phyloP scores from a whole-genome alignment of 2,797 vertebrate genomes.

The Pampus argenteus region DNA sequence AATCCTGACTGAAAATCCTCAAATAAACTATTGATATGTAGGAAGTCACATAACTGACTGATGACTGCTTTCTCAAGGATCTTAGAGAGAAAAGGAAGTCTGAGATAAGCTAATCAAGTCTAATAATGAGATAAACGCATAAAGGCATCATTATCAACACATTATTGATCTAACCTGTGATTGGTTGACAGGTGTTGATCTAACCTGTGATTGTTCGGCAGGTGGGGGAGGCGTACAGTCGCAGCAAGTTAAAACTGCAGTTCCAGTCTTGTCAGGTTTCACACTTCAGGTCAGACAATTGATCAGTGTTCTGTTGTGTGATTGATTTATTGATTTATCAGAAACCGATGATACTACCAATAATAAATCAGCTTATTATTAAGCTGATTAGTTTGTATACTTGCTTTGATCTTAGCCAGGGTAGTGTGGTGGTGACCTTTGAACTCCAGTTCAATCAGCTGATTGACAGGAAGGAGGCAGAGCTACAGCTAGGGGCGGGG shows the following conservation, averaged over 20 bases:
- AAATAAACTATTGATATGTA: no score
- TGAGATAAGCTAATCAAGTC: no score
- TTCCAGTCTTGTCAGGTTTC: constrained; percentile 72
- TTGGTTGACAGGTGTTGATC: neutral
- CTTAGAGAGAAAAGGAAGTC: no score
- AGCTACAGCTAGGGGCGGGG: constrained; percentile 65
- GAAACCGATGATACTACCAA: neutral
- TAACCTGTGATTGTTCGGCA: constrained; percentile 60
- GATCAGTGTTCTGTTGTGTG: neutral
- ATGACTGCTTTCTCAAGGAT: no score
- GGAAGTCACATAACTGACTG: no score
- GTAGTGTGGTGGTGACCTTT: constrained; percentile 80
- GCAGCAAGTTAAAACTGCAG: constrained; percentile 43
- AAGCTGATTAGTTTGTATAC: neutral
- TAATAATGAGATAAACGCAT: no score
- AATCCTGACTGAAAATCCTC: no score
- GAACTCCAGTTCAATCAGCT: constrained; percentile 68
- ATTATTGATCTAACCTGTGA: no score
- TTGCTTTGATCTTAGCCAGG: constrained; percentile 62
- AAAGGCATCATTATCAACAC: no score
- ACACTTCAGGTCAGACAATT: constrained; percentile 77
- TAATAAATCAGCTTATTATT: neutral
- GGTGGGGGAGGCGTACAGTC: constrained; percentile 70
- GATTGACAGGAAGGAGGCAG: constrained; percentile 41
- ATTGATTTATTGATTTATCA: neutral